A percentile compares a stretch with the other conserved stretches of the same genome.
phyloP scores from a whole-genome alignment of 2,888 invertebrate species.

The Mycalesis mineus region DNA sequence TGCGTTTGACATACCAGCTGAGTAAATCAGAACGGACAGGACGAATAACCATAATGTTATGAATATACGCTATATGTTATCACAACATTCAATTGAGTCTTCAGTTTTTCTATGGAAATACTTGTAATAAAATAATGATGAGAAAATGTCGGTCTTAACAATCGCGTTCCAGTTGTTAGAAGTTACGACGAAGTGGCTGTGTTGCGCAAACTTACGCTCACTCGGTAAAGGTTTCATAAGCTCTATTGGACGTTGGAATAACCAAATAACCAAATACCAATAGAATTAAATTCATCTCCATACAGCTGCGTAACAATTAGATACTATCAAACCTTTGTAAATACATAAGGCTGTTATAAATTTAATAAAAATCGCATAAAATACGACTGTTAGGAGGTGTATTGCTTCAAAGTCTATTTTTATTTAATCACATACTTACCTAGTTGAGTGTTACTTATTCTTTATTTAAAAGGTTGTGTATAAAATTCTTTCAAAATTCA shows the following conservation, averaged over 20 bases:
- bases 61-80: background rate
- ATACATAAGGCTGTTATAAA: too few species aligned
- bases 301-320: background rate
- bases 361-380: too few species aligned
- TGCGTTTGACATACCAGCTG: too few species aligned
- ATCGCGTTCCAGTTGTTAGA: constrained; percentile 10
- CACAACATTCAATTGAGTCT: background rate
- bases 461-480: too few species aligned
- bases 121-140: constrained; percentile 14
- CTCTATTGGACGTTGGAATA: background rate
- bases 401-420: too few species aligned
- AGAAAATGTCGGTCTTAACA: constrained; percentile 21
- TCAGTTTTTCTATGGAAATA: constrained; percentile 5
- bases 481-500: too few species aligned
- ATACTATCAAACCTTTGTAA: background rate
- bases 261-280: background rate
- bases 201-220: constrained; percentile 3
- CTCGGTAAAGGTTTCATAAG: constrained; percentile 1
- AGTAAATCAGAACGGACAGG: background rate
- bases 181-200: background rate
- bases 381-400: too few species aligned
- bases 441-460: too few species aligned
- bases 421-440: too few species aligned
- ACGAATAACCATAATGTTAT: background rate
- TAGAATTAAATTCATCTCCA: background rate